Percentiles rank a stretch among this genome's conserved stretches.
Evolutionary conservation across 1,140 invertebrate species (phyloP).

Genomic region (Papilio polyxenes): DNA sequence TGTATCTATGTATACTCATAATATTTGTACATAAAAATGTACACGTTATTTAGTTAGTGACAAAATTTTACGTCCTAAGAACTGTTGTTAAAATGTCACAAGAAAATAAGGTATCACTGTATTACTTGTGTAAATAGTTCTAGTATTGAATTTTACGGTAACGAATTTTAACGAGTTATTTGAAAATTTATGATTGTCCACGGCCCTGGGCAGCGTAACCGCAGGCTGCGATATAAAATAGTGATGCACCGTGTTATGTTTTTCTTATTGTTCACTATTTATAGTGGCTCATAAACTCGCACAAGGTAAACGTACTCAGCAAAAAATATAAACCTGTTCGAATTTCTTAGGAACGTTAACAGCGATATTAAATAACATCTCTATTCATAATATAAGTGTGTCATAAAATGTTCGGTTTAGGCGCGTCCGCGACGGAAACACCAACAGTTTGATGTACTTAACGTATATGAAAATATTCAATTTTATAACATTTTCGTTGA

Average conservation of each 20-base stretch:
- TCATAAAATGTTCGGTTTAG: slow-evolving; percentile 59
- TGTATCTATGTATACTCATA: background rate
- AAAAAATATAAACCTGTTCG: slow-evolving; percentile 54
- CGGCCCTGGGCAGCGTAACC: background rate
- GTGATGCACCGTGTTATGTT: slow-evolving; percentile 33
- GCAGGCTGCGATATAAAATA: slow-evolving; percentile 31
- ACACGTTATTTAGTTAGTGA: background rate
- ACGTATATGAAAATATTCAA: slow-evolving; percentile 77
- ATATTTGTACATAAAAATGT: background rate
- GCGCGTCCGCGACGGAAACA: slow-evolving; percentile 60
- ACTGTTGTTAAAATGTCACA: background rate
- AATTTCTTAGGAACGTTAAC: slow-evolving; percentile 72
- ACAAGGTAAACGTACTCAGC: slow-evolving; percentile 45
- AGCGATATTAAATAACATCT: slow-evolving; percentile 78
- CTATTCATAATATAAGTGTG: slow-evolving; percentile 72
- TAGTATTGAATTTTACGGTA: slow-evolving; percentile 33
- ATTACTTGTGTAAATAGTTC: background rate
- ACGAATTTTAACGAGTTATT: slow-evolving; percentile 27
- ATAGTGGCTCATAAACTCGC: slow-evolving; percentile 59
- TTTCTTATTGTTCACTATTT: slow-evolving; percentile 61
- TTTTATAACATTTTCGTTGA: slow-evolving; percentile 76
- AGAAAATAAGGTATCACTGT: background rate
- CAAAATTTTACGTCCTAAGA: background rate
- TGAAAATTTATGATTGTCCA: slow-evolving; percentile 30
- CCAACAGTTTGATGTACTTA: slow-evolving; percentile 61